Percentiles rank a stretch among this genome's conserved stretches.
These are phyloP conservation scores for Epizoanthus ramosus DNA, from an alignment of 92 coral and sea anemone genomes.

Conservation along the genomic window DNA sequence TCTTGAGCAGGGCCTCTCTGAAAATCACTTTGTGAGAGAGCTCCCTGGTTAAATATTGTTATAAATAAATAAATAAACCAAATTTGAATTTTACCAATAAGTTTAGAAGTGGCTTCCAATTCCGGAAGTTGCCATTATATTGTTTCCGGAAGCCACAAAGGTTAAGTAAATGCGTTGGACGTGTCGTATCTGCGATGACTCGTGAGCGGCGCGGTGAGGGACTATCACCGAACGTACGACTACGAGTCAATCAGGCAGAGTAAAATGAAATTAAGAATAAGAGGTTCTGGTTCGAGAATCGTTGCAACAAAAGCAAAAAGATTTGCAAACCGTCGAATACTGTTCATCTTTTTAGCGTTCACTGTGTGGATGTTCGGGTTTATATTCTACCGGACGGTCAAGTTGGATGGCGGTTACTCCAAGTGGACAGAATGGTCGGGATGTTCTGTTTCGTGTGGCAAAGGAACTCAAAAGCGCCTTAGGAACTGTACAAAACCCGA, in stretches of 20 bases:
- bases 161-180: too few relatives aligned
- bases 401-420: conserved; percentile 29
- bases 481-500: conserved; percentile 27
- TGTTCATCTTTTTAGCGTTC: conserved; percentile 1
- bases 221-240: too few relatives aligned
- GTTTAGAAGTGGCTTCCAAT: too few relatives aligned
- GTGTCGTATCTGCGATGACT: too few relatives aligned
- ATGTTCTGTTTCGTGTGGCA: conserved; percentile 31
- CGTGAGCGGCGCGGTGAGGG: too few relatives aligned
- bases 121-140: too few relatives aligned
- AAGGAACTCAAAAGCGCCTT: conserved; percentile 4
- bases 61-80: too few relatives aligned
- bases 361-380: conserved; percentile 7
- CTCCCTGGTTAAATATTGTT: too few relatives aligned
- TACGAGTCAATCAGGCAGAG: background rate
- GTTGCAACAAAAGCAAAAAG: background rate
- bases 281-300: background rate
- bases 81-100: too few relatives aligned
- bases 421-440: conserved; percentile 22
- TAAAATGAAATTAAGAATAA: conserved; percentile 5
- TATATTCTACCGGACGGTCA: background rate
- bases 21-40: too few relatives aligned
- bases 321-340: conserved; percentile 4
- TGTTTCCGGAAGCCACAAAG: too few relatives aligned
- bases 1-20: too few relatives aligned